Evolutionary conservation across 1,140 invertebrate species (phyloP), one percentile per base, ranked within the genome.

Genomic region (Saccostrea echinata): DNA sequence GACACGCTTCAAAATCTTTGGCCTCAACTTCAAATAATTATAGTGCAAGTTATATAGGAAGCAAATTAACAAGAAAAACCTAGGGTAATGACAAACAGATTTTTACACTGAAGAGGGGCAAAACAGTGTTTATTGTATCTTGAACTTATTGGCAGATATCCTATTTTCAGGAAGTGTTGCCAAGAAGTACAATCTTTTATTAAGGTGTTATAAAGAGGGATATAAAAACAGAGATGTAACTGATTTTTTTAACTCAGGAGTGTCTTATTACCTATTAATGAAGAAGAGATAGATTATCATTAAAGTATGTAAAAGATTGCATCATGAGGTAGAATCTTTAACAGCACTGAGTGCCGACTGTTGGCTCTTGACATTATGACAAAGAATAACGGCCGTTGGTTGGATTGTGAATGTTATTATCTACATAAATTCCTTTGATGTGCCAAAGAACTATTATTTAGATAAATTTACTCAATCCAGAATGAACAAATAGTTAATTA

Each of bases 401-500:
- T 76, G 68, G 68, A 43, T 33, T 76, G 68, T 30, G 4, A 27
- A 16, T 76, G 68, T 76, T 30, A 33, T 27, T 76, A 76, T 76
- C 68, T 76, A 30, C 68, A 76, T 76, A 76, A 16, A 76, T 76
- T 76, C 68, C 30, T 76, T 76, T 76, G 68, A 76, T 30, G 68
- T 76, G 27, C 68, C 27, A 30, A 3, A 76, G 68, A 30, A 76
- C 13, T 76, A 76, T 76, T 24, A 76, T 76, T 30, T 27, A 76
- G 68, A 76, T 76, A 30, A 76, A 76, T 76, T 76, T 27, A 76
- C 30, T 8, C 9, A 76, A 76, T 76, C 68, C 30, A 76, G 68
- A 76, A 76, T 76, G 68, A 76, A 76, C 68, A 76, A 76, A 76
- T 76, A 76, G 68, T 76, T 76, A 76, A 76, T 76, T 76, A 76